Evolutionary conservation across 1,140 invertebrate species (phyloP).

Genomic region (Eumaeus atala): DNA sequence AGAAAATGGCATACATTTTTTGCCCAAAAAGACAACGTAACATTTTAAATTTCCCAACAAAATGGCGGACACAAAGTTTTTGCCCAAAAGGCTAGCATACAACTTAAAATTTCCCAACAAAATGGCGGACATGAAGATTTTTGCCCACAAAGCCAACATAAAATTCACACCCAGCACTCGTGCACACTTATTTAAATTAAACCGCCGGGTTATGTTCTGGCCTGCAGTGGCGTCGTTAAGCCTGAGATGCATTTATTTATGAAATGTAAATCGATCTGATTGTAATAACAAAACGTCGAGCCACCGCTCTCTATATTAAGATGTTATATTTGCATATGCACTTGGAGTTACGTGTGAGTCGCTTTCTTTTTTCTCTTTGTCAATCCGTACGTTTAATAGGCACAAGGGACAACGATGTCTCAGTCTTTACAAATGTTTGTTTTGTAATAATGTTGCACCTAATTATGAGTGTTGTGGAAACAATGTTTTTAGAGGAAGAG

Average conservation of each 20-base stretch:
- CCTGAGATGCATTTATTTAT: conserved; percentile 71
- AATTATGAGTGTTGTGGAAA: too few species aligned
- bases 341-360: conserved; percentile 43
- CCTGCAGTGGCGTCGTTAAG: conserved; percentile 62
- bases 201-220: conserved; percentile 35
- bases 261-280: conserved; percentile 72
- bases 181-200: conserved; percentile 59
- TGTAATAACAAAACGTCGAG: conserved; percentile 71
- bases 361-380: conserved; percentile 37
- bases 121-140: too few species aligned
- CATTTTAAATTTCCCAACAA: too few species aligned
- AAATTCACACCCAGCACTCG: conserved; percentile 13
- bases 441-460: too few species aligned
- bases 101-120: too few species aligned
- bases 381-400: conserved; percentile 18
- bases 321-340: conserved; percentile 67
- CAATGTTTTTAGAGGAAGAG: too few species aligned
- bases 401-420: background rate
- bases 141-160: too few species aligned
- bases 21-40: too few species aligned
- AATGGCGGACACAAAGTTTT: too few species aligned
- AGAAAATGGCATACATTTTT: too few species aligned
- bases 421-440: too few species aligned
- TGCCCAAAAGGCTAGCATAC: too few species aligned
- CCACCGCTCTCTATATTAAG: conserved; percentile 69